Base-by-base conservation (phyloP, 2,797 vertebrate species). In the Lithobates pipiens region DNA sequence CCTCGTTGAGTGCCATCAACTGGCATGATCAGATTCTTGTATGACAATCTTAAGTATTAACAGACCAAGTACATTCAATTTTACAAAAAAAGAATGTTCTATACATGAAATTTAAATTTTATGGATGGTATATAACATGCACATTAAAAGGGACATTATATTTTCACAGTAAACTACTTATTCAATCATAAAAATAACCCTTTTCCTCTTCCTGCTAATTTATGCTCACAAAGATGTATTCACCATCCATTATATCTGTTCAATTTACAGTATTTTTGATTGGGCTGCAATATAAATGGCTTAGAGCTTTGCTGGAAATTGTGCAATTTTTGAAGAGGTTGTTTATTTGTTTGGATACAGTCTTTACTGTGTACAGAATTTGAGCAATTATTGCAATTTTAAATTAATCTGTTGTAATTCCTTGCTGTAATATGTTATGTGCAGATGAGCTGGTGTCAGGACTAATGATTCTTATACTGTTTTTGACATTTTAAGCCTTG, bases 31-130 rank as follows among this genome's bases (percentile, higher is more conserved):
- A 82, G 88, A 86, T 68, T 83, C 36, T 76, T 46, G 77, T 83
- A 23, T 63, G 15, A 88, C 80, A 81, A 39, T 88, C 65, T 54
- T 80, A 82, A 29, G 83, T 44, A 88, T 71, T 21, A 85, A 87
- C 88, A 89, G 11, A 86, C 89, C 61, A 83, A 88, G 86, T 10
- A 82, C 70, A 54, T 83, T 83, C 83, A 69, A 76, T 11, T 81
- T 89, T 72, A 86, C 73, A 85, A 5, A 82, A 89, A 89, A n/a
- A 16, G 4, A 89, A 6, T 3, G 82, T 61, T 61, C 21, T 9
- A 8, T 61, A 61, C 7, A 61, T 61, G 21, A 61, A 9, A 23
- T 5, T 23, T 18, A 5, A 18, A 57, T 23, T 61, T 61, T 61
- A 61, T 9, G 54, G 18, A 61, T 61, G 7, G 7, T 61, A 5